These are phyloP conservation scores for Euura lappo DNA, from an alignment of 1,140 invertebrate genomes.

Conservation along the genomic window DNA sequence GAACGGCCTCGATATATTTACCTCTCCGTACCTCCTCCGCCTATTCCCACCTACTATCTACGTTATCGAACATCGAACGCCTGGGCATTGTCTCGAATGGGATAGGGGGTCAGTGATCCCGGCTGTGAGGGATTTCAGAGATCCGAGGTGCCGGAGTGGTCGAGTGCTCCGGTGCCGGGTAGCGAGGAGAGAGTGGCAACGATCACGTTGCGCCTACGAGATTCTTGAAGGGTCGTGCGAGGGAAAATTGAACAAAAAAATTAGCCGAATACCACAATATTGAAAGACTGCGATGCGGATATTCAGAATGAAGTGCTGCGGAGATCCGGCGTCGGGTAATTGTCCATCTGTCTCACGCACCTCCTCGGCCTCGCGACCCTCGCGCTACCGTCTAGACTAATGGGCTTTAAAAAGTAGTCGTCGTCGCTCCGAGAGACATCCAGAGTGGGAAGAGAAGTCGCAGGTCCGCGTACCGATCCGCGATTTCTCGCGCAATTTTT, in stretches of 20 bases:
- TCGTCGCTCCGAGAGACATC: not conserved
- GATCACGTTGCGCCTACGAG: too few relatives aligned
- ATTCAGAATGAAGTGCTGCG: not conserved
- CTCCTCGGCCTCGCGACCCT: not conserved
- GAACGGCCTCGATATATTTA: not conserved
- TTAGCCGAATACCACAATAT: too few relatives aligned
- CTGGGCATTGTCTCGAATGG: not conserved
- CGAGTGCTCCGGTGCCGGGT: too few relatives aligned
- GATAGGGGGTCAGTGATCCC: not conserved
- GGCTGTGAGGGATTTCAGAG: not conserved
- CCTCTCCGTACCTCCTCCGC: not conserved
- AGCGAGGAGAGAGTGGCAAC: too few relatives aligned
- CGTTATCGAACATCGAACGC: not conserved
- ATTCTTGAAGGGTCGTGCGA: too few relatives aligned
- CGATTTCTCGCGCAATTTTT: too few relatives aligned
- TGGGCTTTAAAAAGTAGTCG: conserved; percentile 2
- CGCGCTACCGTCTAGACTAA: not conserved
- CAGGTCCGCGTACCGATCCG: too few relatives aligned
- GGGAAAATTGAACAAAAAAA: too few relatives aligned
- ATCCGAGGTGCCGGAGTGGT: too few relatives aligned
- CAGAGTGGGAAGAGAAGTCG: too few relatives aligned
- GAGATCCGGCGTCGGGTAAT: not conserved
- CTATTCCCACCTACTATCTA: not conserved
- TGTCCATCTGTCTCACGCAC: not conserved
- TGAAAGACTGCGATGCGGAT: not conserved